phyloP scores from a whole-genome alignment of 2,888 invertebrate species.

The Rhagium mordax region DNA sequence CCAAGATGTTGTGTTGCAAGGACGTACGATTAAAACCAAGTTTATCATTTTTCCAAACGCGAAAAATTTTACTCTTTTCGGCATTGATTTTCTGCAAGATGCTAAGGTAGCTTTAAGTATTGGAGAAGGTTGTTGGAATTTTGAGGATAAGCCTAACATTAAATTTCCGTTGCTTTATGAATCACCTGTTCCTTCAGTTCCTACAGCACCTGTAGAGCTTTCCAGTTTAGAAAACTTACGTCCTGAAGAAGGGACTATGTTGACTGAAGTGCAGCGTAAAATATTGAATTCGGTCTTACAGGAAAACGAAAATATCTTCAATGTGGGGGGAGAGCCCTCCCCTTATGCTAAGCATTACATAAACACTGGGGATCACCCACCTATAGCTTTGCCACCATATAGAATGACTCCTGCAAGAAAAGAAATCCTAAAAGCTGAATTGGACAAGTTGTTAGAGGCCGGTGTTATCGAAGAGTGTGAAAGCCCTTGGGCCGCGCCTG shows the following conservation, averaged over 20 bases:
- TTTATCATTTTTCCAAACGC: slow-evolving; percentile 15
- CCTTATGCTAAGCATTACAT: slow-evolving; percentile 29
- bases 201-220: not conserved
- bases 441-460: slow-evolving; percentile 24
- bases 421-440: slow-evolving; percentile 5
- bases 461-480: too few species aligned
- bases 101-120: slow-evolving; percentile 12
- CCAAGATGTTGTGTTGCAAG: slow-evolving; percentile 7
- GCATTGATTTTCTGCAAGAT: slow-evolving; percentile 24
- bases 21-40: not conserved
- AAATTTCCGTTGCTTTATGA: slow-evolving; percentile 12
- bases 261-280: not conserved
- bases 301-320: slow-evolving; percentile 14
- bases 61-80: slow-evolving; percentile 5
- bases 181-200: not conserved
- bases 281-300: not conserved
- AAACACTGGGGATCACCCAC: slow-evolving; percentile 32
- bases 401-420: slow-evolving; percentile 24
- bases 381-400: slow-evolving; percentile 34
- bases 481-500: too few species aligned
- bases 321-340: slow-evolving; percentile 14
- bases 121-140: slow-evolving; percentile 15
- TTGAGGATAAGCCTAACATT: not conserved
- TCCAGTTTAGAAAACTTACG: slow-evolving; percentile 24
- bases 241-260: slow-evolving; percentile 31